Percentiles rank a stretch among this genome's conserved stretches.
Evolutionary conservation across 2,888 invertebrate genomes (phyloP).

Genomic region (Lampropteryx suffumata): DNA sequence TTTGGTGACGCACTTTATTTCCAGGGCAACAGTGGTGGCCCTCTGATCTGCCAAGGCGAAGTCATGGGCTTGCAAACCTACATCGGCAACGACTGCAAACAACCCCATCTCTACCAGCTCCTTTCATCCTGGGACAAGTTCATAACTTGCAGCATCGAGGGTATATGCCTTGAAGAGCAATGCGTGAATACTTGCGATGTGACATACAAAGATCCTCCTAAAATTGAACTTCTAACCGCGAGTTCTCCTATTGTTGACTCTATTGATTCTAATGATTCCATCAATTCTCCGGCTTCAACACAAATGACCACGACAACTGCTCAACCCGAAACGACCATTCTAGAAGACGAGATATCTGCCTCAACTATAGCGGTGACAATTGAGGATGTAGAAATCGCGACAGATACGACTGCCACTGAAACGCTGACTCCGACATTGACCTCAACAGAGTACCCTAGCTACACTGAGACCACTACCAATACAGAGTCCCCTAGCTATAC

Average conservation of each 20-base stretch:
- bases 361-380: background rate
- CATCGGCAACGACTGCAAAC: constrained; percentile 58
- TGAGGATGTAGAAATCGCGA: background rate
- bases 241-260: background rate
- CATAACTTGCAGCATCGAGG: constrained; percentile 58
- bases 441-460: background rate
- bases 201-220: constrained; percentile 53
- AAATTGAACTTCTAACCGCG: background rate
- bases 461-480: constrained; percentile 3
- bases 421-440: background rate
- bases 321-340: constrained; percentile 4
- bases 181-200: constrained; percentile 55
- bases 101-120: constrained; percentile 65
- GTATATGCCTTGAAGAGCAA: constrained; percentile 53
- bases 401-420: background rate
- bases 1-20: background rate
- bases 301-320: background rate
- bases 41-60: constrained; percentile 62
- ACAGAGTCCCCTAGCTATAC: constrained; percentile 38
- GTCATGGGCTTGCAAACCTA: constrained; percentile 69
- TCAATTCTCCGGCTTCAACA: background rate
- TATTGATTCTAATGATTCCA: background rate
- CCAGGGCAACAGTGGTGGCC: constrained; percentile 72
- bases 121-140: constrained; percentile 61
- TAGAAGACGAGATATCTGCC: constrained; percentile 3